Evolutionary conservation across 1,140 invertebrate genomes (phyloP), one percentile per base, ranked within the genome.

Genomic region (Aphelinus certus): DNA sequence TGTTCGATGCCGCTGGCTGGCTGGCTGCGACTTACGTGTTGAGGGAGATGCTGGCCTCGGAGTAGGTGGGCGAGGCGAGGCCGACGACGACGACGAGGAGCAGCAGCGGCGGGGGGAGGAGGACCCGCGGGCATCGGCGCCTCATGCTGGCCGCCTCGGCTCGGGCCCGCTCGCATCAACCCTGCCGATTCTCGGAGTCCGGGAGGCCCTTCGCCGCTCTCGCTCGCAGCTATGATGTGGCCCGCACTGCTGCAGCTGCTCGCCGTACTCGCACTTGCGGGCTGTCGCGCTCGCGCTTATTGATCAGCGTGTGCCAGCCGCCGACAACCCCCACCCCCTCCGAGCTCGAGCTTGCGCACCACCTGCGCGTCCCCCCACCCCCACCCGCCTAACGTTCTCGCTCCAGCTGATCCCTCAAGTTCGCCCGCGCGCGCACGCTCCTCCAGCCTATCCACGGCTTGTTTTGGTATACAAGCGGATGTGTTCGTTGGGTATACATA

Each of bases 21-120:
- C 2, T 5, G 9, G 45, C 56, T 0, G 3, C 42, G n/a, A 63
- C 72, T 74, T 69, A 74, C 72, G 66, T 68, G 10, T 74, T 68
- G 72, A 74, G 55, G 51, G 49, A n/a, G 42, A 74, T 48, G 56
- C n/a, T 60, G 72, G 7, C 42, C 5, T 55, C 66, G 43, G 57
- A 9, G 6, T n/a, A 4, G 7, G 7, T n/a, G 57, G 26, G 51
- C 26, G 26, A 26, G 26, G 26, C 4, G 51, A 7, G 53, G 9
- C 61, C 47, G 46, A 47, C 45, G 43, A 62, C 47, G 60, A 51
- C 51, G n/a, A 58, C 53, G 48, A 61, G 10, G 47, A 60, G 47
- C 5, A 67, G 64, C 56, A 72, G 10, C 46, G 53, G 48, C 10
- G 53, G 64, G 48, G 64, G 58, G 47, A n/a, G 10, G 6, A 43